Base-by-base conservation (phyloP, 2,113 vertebrate genomes). In the Cochlearius cochlearius region DNA sequence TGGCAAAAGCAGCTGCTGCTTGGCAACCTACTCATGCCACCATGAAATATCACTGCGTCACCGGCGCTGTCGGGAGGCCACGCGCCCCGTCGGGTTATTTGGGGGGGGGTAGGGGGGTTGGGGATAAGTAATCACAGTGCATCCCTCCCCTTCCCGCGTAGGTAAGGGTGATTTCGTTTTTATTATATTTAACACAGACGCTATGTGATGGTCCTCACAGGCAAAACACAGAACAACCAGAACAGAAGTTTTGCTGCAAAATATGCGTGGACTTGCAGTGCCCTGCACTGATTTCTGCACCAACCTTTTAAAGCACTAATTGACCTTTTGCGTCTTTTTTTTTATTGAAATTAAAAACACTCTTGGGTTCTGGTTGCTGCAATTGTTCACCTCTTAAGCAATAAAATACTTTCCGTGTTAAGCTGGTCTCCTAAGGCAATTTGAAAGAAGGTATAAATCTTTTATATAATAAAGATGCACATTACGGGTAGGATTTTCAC, bases 1-100 rank as follows among this genome's bases (percentile, higher is more conserved):
- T 86, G 93, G 89, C 93, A 96, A 95, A 96, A 96, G 98, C 98
- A 98, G 98, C 98, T 98, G 98, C 97, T 91, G 81, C 94, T 67
- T 49, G 95, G 94, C 94, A 94, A 69, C 59, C 83, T 36, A 4
- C 88, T 14, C 5, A 2, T 72, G 87, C 76, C 74, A 72, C 81
- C 12, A 21, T 18, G 81, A 92, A 94, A 84, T 14, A 55, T 18
- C 23, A 15, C 56, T 10, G 67, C 53, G 36, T 80, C 56, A 77
- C 64, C 3, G 4, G 21, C 1, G 6, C 76, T 49, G 88, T 10
- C 9, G 3, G 43, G 45, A 62, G 68, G 49, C 60, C 56, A 36
- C 8, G 15, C 5, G 63, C 38, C 69, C 39, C 34, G 2, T 0
- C 0, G 9, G 52, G 50, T 41, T 66, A 29, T 4, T 52, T 2